Conservation (phyloP, 1,140 invertebrate genomes). For the Drosophila littoralis region DNA sequence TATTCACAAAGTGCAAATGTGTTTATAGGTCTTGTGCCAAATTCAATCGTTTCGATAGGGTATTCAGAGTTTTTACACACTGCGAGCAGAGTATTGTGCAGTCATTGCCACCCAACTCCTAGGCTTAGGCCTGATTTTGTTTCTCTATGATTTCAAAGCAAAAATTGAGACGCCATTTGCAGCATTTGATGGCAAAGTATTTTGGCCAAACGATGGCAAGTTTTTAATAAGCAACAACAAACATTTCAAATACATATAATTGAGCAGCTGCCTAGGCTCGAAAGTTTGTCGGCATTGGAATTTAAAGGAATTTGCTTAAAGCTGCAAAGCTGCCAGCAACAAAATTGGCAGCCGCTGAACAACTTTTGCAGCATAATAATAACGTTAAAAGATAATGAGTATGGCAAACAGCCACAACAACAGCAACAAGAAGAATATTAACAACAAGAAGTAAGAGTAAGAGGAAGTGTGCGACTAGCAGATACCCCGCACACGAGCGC, state of each 20-base stretch:
- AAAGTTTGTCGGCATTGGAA: slow-evolving; percentile 30
- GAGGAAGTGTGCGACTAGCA: too few relatives aligned
- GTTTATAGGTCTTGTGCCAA: not conserved
- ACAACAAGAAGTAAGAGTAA: slow-evolving; percentile 25
- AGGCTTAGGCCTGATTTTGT: slow-evolving; percentile 5
- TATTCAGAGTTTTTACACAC: too few relatives aligned
- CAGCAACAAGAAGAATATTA: slow-evolving; percentile 40
- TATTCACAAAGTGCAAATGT: not conserved
- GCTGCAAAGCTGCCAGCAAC: slow-evolving; percentile 29
- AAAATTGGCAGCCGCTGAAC: slow-evolving; percentile 18
- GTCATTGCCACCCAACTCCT: not conserved
- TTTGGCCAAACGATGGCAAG: slow-evolving; percentile 61
- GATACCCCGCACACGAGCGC: too few relatives aligned
- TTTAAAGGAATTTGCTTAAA: slow-evolving; percentile 49
- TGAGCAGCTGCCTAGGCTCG: slow-evolving; percentile 44
- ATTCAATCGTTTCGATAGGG: too few relatives aligned
- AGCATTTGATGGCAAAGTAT: slow-evolving; percentile 53
- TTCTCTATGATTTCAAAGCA: slow-evolving; percentile 20
- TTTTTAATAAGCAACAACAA: slow-evolving; percentile 72
- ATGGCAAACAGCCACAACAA: slow-evolving; percentile 9
- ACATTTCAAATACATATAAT: slow-evolving; percentile 58
- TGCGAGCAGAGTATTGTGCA: not conserved
- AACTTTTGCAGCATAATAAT: slow-evolving; percentile 66
- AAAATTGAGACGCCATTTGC: slow-evolving; percentile 21
- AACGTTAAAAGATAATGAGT: slow-evolving; percentile 78